phyloP scores from a whole-genome alignment of 53 echinoderm and acorn worm species.

The Hippasteria phrygiana region DNA sequence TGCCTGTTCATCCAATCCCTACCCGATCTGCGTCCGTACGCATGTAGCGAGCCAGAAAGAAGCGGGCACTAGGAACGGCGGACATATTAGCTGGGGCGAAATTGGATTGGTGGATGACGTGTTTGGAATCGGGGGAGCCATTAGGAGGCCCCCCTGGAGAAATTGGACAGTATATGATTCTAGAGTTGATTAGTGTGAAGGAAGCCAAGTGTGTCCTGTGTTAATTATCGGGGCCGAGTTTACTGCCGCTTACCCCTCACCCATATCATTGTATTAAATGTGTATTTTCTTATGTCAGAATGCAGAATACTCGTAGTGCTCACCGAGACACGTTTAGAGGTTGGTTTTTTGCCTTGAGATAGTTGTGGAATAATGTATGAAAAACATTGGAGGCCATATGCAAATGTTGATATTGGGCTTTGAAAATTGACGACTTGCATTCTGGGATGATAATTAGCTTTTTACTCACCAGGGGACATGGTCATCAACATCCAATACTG shows the following conservation, averaged over 20 bases:
- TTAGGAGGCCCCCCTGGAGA: slow-evolving; percentile 48
- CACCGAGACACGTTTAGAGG: not conserved
- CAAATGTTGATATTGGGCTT: not conserved
- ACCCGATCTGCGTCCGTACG: not conserved
- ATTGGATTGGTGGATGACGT: slow-evolving; percentile 67
- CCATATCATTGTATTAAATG: slow-evolving; percentile 55
- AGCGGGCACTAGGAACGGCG: not conserved
- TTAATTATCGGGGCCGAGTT: slow-evolving; percentile 62
- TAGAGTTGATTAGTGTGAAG: slow-evolving; percentile 52
- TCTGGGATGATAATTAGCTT: not conserved
- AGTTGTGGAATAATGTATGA: too few species aligned
- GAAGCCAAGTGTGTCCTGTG: slow-evolving; percentile 55
- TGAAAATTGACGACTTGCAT: not conserved
- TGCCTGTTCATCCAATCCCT: slow-evolving; percentile 19
- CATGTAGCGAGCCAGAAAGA: not conserved
- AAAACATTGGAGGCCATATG: too few species aligned
- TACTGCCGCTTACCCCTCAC: slow-evolving; percentile 2
- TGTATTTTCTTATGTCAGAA: slow-evolving; percentile 2
- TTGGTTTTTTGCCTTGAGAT: not conserved
- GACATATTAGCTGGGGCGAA: slow-evolving; percentile 54
- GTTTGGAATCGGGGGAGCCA: slow-evolving; percentile 68
- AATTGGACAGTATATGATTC: slow-evolving; percentile 62
- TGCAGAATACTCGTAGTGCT: not conserved
- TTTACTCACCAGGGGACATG: not conserved
- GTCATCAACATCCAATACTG: not conserved